These are phyloP conservation scores for Silurus glanis DNA, from an alignment of 2,113 vertebrate species.

Conservation along the genomic window DNA sequence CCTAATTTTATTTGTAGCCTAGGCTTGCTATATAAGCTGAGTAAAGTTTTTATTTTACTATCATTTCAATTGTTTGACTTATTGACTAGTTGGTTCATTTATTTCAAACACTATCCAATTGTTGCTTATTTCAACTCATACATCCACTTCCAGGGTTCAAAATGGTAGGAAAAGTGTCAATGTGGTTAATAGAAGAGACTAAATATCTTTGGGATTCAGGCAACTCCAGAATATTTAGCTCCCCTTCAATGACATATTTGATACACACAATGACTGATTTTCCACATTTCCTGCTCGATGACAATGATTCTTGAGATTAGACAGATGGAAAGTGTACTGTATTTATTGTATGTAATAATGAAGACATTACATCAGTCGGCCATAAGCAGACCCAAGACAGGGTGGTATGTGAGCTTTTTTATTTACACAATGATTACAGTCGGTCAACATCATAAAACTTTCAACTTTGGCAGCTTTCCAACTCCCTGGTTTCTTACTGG, in stretches of 20 bases:
- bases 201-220: not conserved
- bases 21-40: not conserved
- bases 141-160: not conserved
- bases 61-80: not conserved
- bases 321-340: not conserved
- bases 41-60: not conserved
- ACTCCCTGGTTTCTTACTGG: too few relatives aligned
- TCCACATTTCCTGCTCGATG: not conserved
- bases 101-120: not conserved
- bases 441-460: too few relatives aligned
- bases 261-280: not conserved
- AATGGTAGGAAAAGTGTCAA: not conserved
- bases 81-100: too few relatives aligned
- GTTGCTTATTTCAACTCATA: not conserved
- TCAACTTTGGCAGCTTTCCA: too few relatives aligned
- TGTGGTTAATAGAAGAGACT: not conserved
- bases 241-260: not conserved
- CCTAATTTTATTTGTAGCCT: not conserved
- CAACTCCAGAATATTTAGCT: not conserved
- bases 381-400: not conserved
- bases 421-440: not conserved
- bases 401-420: not conserved
- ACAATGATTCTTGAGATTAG: not conserved
- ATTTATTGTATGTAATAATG: not conserved
- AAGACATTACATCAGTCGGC: not conserved